phyloP scores from a whole-genome alignment of 2,888 invertebrate genomes.

The Folsomia manolachei region DNA sequence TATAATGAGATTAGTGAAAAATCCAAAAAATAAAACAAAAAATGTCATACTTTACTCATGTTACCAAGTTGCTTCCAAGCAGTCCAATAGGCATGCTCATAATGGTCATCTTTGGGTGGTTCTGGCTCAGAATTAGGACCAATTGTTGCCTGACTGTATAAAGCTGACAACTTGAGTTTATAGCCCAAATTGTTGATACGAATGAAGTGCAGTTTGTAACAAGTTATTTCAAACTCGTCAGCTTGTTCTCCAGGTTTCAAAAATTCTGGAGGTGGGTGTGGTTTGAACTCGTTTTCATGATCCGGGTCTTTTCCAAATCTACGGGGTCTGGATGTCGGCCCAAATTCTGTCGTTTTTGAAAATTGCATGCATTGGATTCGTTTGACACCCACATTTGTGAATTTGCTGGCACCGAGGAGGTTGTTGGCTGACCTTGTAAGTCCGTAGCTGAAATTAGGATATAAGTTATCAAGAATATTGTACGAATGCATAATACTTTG shows the following conservation, averaged over 20 bases:
- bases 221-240: slow-evolving; percentile 9
- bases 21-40: too few relatives aligned
- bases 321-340: not conserved
- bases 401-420: too few relatives aligned
- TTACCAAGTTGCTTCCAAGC: slow-evolving; percentile 26
- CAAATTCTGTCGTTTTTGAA: not conserved
- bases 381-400: too few relatives aligned
- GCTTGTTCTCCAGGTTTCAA: not conserved
- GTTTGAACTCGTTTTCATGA: not conserved
- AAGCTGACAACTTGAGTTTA: slow-evolving; percentile 11
- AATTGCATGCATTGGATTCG: too few relatives aligned
- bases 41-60: slow-evolving; percentile 22
- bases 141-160: slow-evolving; percentile 21
- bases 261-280: not conserved
- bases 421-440: too few relatives aligned
- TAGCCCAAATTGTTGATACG: slow-evolving; percentile 1
- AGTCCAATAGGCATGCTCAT: slow-evolving; percentile 15
- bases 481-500: too few relatives aligned
- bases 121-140: slow-evolving; percentile 17
- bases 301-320: not conserved
- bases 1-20: too few relatives aligned
- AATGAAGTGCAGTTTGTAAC: slow-evolving; percentile 18
- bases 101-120: slow-evolving; percentile 3
- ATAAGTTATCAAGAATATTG: too few relatives aligned
- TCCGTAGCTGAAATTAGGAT: too few relatives aligned